These are phyloP conservation scores for Hermaeophaga mercurialis DNA, from an alignment of 2,888 invertebrate species.

Conservation along the genomic window DNA sequence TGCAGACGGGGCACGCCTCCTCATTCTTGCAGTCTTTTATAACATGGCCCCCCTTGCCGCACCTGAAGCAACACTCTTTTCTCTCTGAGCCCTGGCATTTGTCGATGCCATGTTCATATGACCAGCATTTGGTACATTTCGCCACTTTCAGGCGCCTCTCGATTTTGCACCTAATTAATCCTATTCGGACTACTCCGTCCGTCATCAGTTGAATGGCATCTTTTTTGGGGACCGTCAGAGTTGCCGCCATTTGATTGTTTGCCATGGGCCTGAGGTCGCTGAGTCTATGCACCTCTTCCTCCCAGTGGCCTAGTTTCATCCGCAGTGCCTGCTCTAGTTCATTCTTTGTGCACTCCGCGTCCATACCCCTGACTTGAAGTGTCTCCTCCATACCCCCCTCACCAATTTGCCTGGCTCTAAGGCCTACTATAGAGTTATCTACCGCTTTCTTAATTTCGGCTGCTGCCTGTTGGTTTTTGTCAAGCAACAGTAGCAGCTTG, in stretches of 20 bases:
- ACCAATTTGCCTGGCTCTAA: background rate
- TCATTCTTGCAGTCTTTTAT: background rate
- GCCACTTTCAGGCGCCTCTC: background rate
- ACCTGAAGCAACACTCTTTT: background rate
- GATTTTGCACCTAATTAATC: background rate
- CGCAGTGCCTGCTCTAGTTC: background rate
- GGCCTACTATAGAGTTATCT: background rate
- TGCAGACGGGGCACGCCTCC: background rate
- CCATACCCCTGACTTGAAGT: conserved; percentile 4
- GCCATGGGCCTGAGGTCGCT: conserved; percentile 1
- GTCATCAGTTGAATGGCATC: background rate
- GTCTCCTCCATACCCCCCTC: background rate
- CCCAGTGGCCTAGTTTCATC: background rate
- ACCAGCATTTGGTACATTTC: conserved; percentile 1
- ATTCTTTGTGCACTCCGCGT: background rate
- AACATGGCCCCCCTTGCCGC: background rate
- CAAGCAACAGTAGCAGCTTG: background rate
- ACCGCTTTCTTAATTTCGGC: background rate
- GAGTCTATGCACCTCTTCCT: background rate
- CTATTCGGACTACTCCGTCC: background rate
- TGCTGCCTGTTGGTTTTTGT: background rate
- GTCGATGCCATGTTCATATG: background rate
- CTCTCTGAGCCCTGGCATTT: conserved; percentile 1
- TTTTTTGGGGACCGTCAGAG: background rate
- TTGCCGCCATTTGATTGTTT: conserved; percentile 2